These are phyloP conservation scores for Datnioides undecimradiatus DNA, from an alignment of 2,113 vertebrate species.

Conservation along the genomic window DNA sequence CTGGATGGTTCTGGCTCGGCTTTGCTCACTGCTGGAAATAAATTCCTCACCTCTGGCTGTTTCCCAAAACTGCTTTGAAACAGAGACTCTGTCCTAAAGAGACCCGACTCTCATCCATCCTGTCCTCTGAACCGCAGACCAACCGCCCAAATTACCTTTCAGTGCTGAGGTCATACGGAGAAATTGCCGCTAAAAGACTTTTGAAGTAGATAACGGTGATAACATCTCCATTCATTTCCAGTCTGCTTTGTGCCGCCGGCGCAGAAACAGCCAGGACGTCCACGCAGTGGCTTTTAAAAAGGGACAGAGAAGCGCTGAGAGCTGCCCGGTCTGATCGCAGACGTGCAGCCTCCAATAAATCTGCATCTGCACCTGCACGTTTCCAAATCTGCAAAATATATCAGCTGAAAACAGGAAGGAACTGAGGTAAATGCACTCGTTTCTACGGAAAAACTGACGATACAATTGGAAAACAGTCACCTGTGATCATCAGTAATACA, in stretches of 20 bases:
- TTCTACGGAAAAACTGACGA: background rate
- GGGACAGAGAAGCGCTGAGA: background rate
- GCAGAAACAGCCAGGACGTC: constrained; percentile 6
- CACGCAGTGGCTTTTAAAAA: constrained; percentile 19
- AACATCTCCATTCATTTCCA: constrained; percentile 55
- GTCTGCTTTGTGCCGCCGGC: constrained; percentile 13
- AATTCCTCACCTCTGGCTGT: constrained; percentile 71
- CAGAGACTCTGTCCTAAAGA: constrained; percentile 58
- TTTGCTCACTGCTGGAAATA: constrained; percentile 64
- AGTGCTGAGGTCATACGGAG: constrained; percentile 37
- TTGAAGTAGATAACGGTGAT: constrained; percentile 49
- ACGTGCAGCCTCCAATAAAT: background rate
- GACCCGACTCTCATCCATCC: constrained; percentile 46
- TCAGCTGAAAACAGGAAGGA: background rate
- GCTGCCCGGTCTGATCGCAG: constrained; percentile 4
- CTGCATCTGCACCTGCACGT: background rate
- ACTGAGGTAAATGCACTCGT: background rate
- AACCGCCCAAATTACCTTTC: constrained; percentile 60
- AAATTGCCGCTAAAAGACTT: constrained; percentile 58
- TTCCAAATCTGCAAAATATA: background rate
- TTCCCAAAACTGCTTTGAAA: constrained; percentile 68
- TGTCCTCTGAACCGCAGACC: constrained; percentile 49
- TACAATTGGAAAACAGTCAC: background rate
- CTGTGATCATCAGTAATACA: background rate
- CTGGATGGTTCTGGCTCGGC: constrained; percentile 36